These are phyloP conservation scores for Brachionus rubens DNA, from an alignment of 1,140 invertebrate species.

Conservation along the genomic window DNA sequence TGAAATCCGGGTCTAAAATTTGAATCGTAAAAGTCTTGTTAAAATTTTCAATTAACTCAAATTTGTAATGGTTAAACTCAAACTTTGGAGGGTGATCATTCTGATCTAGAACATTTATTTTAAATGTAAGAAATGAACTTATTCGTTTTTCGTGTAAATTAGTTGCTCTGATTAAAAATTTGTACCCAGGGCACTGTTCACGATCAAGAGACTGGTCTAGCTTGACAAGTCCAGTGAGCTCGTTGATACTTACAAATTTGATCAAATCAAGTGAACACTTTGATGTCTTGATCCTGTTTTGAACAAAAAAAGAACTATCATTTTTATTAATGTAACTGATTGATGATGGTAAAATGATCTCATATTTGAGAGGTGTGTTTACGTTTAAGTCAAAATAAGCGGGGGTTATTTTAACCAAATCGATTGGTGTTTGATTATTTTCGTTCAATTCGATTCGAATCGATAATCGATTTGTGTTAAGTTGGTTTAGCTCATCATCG, in stretches of 20 bases:
- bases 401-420: not conserved
- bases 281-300: not conserved
- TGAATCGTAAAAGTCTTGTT: constrained; percentile 1
- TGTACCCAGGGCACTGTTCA: not conserved
- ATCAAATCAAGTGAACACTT: not conserved
- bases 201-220: not conserved
- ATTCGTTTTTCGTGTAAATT: constrained; percentile 3
- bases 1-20: not conserved
- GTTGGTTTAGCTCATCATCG: not conserved
- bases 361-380: not conserved
- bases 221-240: not conserved
- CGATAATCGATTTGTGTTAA: not conserved
- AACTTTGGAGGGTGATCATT: not conserved
- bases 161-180: constrained; percentile 1
- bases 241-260: not conserved
- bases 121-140: constrained; percentile 20
- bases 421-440: not conserved
- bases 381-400: not conserved
- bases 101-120: constrained; percentile 9
- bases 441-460: not conserved
- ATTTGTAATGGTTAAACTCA: not conserved
- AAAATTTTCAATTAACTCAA: not conserved
- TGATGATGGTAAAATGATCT: not conserved
- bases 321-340: too few relatives aligned
- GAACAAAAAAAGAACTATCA: not conserved